Evolutionary conservation across 2,888 invertebrate genomes (phyloP).

Genomic region (Crossocerus cetratus): DNA sequence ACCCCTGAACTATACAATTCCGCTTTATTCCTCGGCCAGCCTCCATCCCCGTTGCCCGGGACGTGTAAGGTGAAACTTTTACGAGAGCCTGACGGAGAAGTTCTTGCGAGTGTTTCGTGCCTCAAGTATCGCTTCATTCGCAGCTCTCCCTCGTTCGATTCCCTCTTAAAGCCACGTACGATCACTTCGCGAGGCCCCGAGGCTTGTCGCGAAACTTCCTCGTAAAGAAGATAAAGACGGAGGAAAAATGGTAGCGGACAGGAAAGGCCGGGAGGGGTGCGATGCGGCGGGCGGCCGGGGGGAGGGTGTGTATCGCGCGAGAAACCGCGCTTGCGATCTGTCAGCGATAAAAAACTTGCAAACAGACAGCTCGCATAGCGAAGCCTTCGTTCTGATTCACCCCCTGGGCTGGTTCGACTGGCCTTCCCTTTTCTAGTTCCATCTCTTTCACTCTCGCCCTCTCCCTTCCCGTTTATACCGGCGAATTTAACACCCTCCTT

Average conservation of each 20-base stretch:
- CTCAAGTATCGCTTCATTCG: no score
- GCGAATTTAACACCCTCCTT: conserved; percentile 45
- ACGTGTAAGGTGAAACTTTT: conserved; percentile 1
- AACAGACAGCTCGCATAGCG: conserved; percentile 27
- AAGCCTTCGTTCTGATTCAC: conserved; percentile 30
- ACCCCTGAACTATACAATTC: no score
- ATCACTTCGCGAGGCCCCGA: background rate
- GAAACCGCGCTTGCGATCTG: conserved; percentile 28
- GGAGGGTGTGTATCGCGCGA: background rate
- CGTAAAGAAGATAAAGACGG: conserved; percentile 8
- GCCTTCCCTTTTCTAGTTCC: conserved; percentile 11
- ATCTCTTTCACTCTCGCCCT: no score
- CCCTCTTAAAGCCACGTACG: background rate
- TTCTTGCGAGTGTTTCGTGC: background rate
- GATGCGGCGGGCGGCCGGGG: background rate
- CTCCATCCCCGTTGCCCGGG: background rate
- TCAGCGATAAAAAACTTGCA: conserved; percentile 29
- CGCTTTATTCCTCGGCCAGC: no score
- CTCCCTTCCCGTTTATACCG: no score
- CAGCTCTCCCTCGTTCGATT: conserved; percentile 3
- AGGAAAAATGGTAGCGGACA: background rate
- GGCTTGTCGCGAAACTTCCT: conserved; percentile 5
- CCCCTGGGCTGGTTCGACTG: conserved; percentile 26
- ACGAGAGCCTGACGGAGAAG: background rate
- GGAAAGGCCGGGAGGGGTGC: background rate